Conservation (phyloP, 1,140 invertebrate genomes). For the Babylonia areolata region DNA sequence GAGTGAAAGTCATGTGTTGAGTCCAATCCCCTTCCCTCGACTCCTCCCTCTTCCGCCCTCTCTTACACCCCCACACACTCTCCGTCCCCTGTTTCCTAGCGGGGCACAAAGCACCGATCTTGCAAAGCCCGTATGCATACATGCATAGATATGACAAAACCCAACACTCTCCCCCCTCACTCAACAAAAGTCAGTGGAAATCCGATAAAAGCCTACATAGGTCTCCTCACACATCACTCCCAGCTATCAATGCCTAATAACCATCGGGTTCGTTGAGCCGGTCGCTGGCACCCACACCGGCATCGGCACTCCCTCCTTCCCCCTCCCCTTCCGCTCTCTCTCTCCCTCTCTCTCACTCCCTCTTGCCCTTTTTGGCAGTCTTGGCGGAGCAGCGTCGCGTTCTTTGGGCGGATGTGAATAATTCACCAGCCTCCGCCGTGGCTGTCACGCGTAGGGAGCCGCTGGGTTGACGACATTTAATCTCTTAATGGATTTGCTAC, state of each 20-base stretch:
- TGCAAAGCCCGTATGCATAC: too few species aligned
- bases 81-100: too few species aligned
- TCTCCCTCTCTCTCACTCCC: not conserved
- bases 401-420: slow-evolving; percentile 28
- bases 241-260: not conserved
- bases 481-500: slow-evolving; percentile 43
- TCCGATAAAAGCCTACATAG: slow-evolving; percentile 4
- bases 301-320: not conserved
- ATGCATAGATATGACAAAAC: not conserved
- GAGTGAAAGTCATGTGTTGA: too few species aligned
- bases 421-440: slow-evolving; percentile 30
- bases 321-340: not conserved
- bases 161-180: not conserved
- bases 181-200: not conserved
- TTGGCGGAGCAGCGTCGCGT: not conserved
- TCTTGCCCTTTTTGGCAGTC: slow-evolving; percentile 22
- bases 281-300: not conserved
- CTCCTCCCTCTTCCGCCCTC: not conserved
- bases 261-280: not conserved
- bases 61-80: not conserved
- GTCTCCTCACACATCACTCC: not conserved
- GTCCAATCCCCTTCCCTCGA: not conserved
- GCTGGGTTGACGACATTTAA: slow-evolving; percentile 28
- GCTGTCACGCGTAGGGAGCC: slow-evolving; percentile 35
- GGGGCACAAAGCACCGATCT: not conserved